These are phyloP conservation scores for Molanna angustata DNA, from an alignment of 2,888 invertebrate genomes.

Conservation along the genomic window DNA sequence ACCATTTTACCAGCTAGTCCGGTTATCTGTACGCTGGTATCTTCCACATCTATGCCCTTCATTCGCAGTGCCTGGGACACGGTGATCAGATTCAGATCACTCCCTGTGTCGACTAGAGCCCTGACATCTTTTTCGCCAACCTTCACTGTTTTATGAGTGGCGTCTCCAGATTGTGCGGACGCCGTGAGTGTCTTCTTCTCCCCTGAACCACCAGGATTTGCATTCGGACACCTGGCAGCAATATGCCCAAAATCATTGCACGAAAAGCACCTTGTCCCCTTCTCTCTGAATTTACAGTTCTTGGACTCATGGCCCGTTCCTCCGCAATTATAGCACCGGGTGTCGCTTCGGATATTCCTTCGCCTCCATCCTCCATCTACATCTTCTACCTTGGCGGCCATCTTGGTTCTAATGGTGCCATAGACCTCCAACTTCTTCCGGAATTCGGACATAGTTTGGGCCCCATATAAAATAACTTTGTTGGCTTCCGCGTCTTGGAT, in stretches of 20 bases:
- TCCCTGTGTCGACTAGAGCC: constrained; percentile 1
- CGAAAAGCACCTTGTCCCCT: neutral
- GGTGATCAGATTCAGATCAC: constrained; percentile 3
- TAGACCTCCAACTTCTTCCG: neutral
- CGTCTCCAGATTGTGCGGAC: neutral
- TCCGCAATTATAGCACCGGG: constrained; percentile 1
- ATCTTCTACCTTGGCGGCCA: neutral
- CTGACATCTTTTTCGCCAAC: neutral
- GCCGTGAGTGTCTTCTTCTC: neutral
- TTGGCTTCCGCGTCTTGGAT: constrained; percentile 1
- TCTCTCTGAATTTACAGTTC: neutral
- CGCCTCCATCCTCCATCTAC: neutral
- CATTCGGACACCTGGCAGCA: neutral
- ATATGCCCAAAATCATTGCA: constrained; percentile 5
- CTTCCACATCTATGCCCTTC: neutral
- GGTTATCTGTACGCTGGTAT: neutral
- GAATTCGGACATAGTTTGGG: neutral
- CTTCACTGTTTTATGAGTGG: neutral
- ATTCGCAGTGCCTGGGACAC: neutral
- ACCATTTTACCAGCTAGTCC: neutral
- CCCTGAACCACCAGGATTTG: too few species aligned
- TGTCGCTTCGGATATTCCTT: neutral
- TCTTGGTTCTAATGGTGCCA: neutral
- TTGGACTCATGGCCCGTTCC: constrained; percentile 2
- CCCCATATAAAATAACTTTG: neutral